phyloP scores from a whole-genome alignment of 2,888 invertebrate species.

The Asteroscopus sphinx region DNA sequence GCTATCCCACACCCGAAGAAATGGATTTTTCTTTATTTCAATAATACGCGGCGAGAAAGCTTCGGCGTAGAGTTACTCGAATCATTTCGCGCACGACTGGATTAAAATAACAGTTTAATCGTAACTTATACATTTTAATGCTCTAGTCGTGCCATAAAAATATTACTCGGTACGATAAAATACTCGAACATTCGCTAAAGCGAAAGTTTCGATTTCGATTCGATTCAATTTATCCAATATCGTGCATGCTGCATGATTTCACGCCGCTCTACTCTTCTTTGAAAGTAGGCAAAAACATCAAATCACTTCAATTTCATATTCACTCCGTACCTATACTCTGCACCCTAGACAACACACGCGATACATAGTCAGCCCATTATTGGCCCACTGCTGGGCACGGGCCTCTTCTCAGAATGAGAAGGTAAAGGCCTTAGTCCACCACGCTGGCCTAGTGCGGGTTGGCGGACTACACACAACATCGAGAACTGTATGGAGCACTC shows the following conservation, averaged over 20 bases:
- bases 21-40: slow-evolving; percentile 78
- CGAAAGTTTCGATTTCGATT: slow-evolving; percentile 53
- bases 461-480: too few relatives aligned
- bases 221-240: slow-evolving; percentile 51
- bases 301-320: slow-evolving; percentile 25
- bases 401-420: slow-evolving; percentile 8
- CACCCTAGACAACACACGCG: too few relatives aligned
- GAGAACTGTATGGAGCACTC: too few relatives aligned
- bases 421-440: too few relatives aligned
- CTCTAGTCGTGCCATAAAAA: slow-evolving; percentile 53
- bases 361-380: not conserved
- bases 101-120: slow-evolving; percentile 59
- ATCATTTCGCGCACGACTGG: slow-evolving; percentile 67
- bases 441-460: too few relatives aligned
- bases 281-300: slow-evolving; percentile 10
- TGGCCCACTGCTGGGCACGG: not conserved
- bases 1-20: slow-evolving; percentile 72
- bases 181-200: slow-evolving; percentile 37
- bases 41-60: slow-evolving; percentile 65
- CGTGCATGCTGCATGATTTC: slow-evolving; percentile 51
- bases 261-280: slow-evolving; percentile 36
- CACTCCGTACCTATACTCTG: not conserved
- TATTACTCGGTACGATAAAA: slow-evolving; percentile 42
- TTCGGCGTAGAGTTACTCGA: slow-evolving; percentile 64
- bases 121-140: slow-evolving; percentile 57